Conservation (phyloP, 2,113 vertebrate species). For the Pyxicephalus adspersus region DNA sequence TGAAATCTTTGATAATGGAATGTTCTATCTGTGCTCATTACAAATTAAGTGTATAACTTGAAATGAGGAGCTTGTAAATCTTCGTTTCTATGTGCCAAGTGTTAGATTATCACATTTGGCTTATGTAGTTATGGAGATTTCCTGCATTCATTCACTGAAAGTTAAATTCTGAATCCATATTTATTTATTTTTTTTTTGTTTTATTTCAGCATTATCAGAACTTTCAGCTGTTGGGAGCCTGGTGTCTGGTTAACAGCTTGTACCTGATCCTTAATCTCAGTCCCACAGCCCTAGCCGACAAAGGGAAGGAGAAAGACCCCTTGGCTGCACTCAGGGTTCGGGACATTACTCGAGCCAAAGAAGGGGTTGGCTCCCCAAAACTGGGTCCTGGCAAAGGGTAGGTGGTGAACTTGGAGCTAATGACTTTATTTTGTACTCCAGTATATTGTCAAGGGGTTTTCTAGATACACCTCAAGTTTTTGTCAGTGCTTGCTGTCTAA, state of each 20-base stretch:
- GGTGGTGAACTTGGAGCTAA: slow-evolving; percentile 23
- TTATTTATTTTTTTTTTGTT: not conserved
- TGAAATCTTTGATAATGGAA: too few relatives aligned
- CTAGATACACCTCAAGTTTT: not conserved
- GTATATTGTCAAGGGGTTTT: not conserved
- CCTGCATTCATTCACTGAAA: too few relatives aligned
- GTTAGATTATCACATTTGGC: too few relatives aligned
- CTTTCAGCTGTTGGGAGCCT: slow-evolving; percentile 95
- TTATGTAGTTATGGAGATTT: too few relatives aligned
- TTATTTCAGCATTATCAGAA: slow-evolving; percentile 93
- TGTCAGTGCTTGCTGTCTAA: too few relatives aligned
- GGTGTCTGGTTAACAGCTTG: slow-evolving; percentile 96
- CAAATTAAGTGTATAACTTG: too few relatives aligned
- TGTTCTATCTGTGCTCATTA: too few relatives aligned
- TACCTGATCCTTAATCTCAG: slow-evolving; percentile 97
- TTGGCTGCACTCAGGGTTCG: slow-evolving; percentile 92
- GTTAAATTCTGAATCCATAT: too few relatives aligned
- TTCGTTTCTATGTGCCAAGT: too few relatives aligned
- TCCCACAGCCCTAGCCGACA: slow-evolving; percentile 93
- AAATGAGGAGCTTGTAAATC: too few relatives aligned
- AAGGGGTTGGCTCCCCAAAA: slow-evolving; percentile 95
- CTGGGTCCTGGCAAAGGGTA: slow-evolving; percentile 96
- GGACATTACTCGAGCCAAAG: slow-evolving; percentile 91
- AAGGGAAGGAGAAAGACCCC: slow-evolving; percentile 97
- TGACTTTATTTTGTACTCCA: not conserved